Conservation (phyloP, 1,140 invertebrate species). For the Heliconius melpomene region DNA sequence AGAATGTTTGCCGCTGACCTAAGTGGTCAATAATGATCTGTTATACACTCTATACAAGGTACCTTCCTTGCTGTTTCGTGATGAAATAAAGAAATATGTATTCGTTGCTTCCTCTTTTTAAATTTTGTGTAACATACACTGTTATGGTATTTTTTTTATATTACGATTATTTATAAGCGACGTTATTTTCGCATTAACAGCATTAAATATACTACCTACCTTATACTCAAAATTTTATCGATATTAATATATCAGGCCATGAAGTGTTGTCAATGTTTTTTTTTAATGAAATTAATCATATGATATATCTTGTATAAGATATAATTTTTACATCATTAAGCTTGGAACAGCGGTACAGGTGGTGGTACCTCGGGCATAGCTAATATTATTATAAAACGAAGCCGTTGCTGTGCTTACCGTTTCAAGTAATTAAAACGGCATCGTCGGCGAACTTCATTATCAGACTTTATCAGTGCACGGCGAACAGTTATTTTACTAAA, state of each 20-base stretch:
- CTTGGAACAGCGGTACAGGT: background rate
- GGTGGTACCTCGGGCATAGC: constrained; percentile 16
- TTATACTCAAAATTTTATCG: too few relatives aligned
- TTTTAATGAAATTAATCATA: too few relatives aligned
- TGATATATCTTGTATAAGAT: background rate
- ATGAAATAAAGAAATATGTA: constrained; percentile 39
- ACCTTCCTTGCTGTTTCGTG: constrained; percentile 57
- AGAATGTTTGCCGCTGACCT: constrained; percentile 78
- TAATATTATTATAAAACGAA: constrained; percentile 34
- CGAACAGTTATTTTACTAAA: constrained; percentile 60
- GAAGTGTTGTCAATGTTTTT: too few relatives aligned
- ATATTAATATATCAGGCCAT: too few relatives aligned
- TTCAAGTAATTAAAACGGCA: constrained; percentile 68
- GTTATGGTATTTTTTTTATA: background rate
- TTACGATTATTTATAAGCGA: too few relatives aligned
- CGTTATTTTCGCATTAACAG: too few relatives aligned
- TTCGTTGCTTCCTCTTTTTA: constrained; percentile 16
- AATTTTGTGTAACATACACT: background rate
- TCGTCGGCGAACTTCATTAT: constrained; percentile 67
- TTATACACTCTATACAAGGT: constrained; percentile 66
- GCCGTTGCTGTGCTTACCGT: constrained; percentile 50
- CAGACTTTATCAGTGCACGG: constrained; percentile 69
- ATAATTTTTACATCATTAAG: background rate
- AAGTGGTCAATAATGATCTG: constrained; percentile 78
- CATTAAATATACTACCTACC: too few relatives aligned